Evolutionary conservation across 2,888 invertebrate genomes (phyloP).

Genomic region (Drosophila longiperda): DNA sequence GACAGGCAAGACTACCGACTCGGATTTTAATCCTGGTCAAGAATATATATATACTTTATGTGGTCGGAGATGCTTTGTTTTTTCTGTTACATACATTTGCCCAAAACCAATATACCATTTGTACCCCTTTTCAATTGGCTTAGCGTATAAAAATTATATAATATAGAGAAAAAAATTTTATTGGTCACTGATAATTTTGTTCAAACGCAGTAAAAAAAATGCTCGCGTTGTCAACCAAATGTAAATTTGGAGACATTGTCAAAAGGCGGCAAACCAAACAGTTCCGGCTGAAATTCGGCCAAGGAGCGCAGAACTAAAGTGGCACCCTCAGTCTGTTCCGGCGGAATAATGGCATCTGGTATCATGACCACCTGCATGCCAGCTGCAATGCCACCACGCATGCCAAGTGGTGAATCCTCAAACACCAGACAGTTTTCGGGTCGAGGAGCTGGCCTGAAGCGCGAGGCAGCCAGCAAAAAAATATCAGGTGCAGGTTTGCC

Average conservation of each 20-base stretch:
- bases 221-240: constrained; percentile 39
- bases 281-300: constrained; percentile 91
- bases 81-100: too few species aligned
- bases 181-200: background rate
- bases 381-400: constrained; percentile 90
- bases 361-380: constrained; percentile 94
- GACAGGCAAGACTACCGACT: too few species aligned
- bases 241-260: constrained; percentile 45
- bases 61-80: too few species aligned
- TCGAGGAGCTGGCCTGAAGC: constrained; percentile 90
- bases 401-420: constrained; percentile 95
- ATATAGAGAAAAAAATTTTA: background rate
- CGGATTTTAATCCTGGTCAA: too few species aligned
- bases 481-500: constrained; percentile 96
- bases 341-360: constrained; percentile 87
- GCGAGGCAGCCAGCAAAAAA: constrained; percentile 90
- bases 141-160: too few species aligned
- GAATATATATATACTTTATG: too few species aligned
- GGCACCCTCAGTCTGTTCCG: constrained; percentile 86
- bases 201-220: background rate
- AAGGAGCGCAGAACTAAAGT: constrained; percentile 90
- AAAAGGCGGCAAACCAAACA: constrained; percentile 90
- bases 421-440: constrained; percentile 90
- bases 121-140: too few species aligned
- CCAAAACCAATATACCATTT: too few species aligned